Base-by-base conservation (phyloP, 2,888 invertebrate genomes). In the Ypsolopha scabrella region DNA sequence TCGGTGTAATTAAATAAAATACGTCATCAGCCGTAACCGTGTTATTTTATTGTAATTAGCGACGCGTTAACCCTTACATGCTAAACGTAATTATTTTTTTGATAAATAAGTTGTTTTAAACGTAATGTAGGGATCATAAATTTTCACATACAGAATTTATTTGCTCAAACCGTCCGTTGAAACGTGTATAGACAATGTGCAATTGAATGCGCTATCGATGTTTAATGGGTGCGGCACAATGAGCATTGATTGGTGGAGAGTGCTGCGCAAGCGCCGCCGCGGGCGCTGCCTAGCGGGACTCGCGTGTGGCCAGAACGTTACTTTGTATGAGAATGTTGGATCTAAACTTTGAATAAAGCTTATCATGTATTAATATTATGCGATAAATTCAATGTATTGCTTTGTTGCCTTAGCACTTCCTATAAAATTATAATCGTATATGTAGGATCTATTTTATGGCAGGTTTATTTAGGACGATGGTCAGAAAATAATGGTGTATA, bases 151-250 rank as follows among this genome's bases (percentile, higher is more conserved):
- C 4, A 11, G 14, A 24, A 11, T 43, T 13, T 43, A 43, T 43
- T n/a, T 43, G 7, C 44, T 9, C 9, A 39, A 39, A 39, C 6
- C 10, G 1, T 39, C 39, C 10, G n/a, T 39, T 9, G 51, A 54
- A 59, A 54, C 54, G 56, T 54, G 60, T 55, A 61, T 54, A 57
- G 60, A 59, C 59, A 65, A 63, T 64, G 61, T 57, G 60, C 71
- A 70, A 72, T 80, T 79, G 75, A 75, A 79, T 72, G 65, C 66
- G 65, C 71, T 67, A 75, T 72, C 68, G 68, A 60, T 66, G 60
- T 66, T 72, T 70, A 70, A 72, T 70, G 63, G 65, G 56, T 52
- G 52, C 52, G 57, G 60, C 61, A 78, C 80, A 82, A 79, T 78
- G 72, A 62, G 68, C 70, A 78, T 77, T 77, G 67, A 75, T 60